These are phyloP conservation scores for Dryomyza anilis DNA, from an alignment of 2,888 invertebrate species.

Conservation along the genomic window DNA sequence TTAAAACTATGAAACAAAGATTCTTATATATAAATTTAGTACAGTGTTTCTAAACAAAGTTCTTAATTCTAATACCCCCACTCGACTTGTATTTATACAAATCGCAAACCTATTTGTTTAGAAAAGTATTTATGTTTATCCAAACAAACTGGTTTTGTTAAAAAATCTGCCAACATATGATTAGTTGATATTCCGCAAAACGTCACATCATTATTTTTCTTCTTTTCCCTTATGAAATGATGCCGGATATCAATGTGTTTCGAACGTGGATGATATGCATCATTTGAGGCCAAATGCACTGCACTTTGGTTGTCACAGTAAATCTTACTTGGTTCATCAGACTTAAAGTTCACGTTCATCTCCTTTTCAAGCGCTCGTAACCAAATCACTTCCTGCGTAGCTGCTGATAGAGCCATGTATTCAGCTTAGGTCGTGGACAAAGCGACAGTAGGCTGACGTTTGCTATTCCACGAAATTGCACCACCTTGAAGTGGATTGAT, in stretches of 20 bases:
- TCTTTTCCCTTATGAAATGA: not conserved
- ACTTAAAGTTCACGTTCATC: not conserved
- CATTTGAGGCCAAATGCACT: slow-evolving; percentile 8
- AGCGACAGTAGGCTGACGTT: slow-evolving; percentile 29
- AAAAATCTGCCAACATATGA: slow-evolving; percentile 2
- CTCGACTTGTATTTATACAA: not conserved
- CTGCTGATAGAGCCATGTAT: slow-evolving; percentile 10
- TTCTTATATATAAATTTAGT: no score
- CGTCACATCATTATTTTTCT: not conserved
- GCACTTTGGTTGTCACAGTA: slow-evolving; percentile 12
- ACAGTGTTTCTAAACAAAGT: no score
- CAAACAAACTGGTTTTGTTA: not conserved
- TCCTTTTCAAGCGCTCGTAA: not conserved
- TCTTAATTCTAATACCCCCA: not conserved
- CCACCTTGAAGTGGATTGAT: slow-evolving; percentile 22
- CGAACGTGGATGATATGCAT: not conserved
- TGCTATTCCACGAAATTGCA: slow-evolving; percentile 32
- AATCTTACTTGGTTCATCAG: not conserved
- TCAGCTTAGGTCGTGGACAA: slow-evolving; percentile 27
- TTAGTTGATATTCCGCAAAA: not conserved
- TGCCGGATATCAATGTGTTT: not conserved
- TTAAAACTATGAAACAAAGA: no score
- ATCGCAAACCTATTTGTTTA: not conserved
- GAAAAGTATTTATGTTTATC: slow-evolving; percentile 8
- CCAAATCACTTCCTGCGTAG: not conserved